Conservation (phyloP, 2,113 vertebrate species). For the Hydrochoerus hydrochaeris region DNA sequence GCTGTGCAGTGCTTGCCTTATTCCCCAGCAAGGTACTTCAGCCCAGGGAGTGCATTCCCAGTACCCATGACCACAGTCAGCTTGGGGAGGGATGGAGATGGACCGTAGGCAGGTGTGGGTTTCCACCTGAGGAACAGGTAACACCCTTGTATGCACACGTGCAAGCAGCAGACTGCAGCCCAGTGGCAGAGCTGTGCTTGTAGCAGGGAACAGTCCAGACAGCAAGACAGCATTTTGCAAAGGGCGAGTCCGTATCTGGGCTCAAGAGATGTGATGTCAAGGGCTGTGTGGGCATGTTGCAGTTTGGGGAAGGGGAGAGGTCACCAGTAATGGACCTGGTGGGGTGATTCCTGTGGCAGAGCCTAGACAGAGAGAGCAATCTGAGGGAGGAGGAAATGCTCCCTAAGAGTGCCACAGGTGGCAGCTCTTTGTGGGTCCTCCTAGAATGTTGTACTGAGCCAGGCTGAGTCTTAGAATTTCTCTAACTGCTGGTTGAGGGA, state of each 20-base stretch:
- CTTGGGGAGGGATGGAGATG: not conserved
- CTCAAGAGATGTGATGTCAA: not conserved
- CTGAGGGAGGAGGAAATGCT: not conserved
- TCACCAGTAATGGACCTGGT: not conserved
- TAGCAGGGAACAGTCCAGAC: not conserved
- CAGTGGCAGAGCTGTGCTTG: rapidly evolving
- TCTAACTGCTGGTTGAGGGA: not conserved
- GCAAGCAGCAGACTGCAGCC: not conserved
- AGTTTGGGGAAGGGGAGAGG: rapidly evolving
- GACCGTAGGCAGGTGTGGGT: not conserved
- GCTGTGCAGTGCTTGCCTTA: not conserved
- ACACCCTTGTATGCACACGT: rapidly evolving
- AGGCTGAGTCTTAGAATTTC: not conserved
- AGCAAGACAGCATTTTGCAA: not conserved
- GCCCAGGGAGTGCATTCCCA: rapidly evolving
- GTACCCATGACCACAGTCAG: not conserved
- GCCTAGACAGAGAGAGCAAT: not conserved
- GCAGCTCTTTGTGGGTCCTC: not conserved
- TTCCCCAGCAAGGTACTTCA: not conserved
- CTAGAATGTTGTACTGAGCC: not conserved
- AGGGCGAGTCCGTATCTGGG: not conserved
- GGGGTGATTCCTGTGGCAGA: not conserved
- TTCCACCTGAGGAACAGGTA: not conserved
- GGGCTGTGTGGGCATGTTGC: not conserved
- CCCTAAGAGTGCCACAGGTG: not conserved